A percentile compares a stretch with the other conserved stretches of the same genome.
Conservation (phyloP, 2,888 invertebrate species). For the Ornithoptera priamus region DNA sequence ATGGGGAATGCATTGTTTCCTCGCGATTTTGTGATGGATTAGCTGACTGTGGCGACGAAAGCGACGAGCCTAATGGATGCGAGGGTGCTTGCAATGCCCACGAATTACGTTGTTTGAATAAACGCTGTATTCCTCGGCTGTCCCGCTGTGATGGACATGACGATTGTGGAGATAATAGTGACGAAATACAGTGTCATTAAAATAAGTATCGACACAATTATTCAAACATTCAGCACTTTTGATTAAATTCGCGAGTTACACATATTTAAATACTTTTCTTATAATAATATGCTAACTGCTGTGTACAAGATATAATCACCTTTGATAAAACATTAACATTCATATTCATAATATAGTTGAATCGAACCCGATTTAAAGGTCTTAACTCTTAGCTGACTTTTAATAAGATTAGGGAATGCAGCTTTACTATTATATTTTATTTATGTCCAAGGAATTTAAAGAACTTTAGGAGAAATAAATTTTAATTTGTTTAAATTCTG, state of each 20-base stretch:
- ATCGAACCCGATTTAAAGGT: too few relatives aligned
- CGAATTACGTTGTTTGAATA: constrained; percentile 69
- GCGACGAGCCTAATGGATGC: constrained; percentile 84
- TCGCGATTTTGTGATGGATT: constrained; percentile 85
- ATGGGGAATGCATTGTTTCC: constrained; percentile 83
- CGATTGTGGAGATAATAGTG: constrained; percentile 84
- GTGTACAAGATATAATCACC: not conserved
- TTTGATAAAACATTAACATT: not conserved
- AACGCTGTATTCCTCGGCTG: constrained; percentile 81
- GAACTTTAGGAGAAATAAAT: too few relatives aligned
- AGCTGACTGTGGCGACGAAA: constrained; percentile 83
- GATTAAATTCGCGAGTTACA: not conserved
- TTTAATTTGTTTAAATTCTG: too few relatives aligned
- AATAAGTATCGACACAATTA: not conserved
- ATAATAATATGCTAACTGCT: not conserved
- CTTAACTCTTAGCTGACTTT: too few relatives aligned
- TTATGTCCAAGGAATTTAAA: too few relatives aligned
- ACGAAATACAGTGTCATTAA: constrained; percentile 78
- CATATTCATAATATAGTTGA: not conserved
- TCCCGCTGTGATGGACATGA: constrained; percentile 83
- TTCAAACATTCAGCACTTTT: not conserved
- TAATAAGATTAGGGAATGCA: too few relatives aligned
- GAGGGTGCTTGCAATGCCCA: constrained; percentile 77
- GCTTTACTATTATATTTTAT: too few relatives aligned
- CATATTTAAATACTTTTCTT: not conserved